Conservation (phyloP, 2,888 invertebrate species). For the Chalcosyrphus nemorum region DNA sequence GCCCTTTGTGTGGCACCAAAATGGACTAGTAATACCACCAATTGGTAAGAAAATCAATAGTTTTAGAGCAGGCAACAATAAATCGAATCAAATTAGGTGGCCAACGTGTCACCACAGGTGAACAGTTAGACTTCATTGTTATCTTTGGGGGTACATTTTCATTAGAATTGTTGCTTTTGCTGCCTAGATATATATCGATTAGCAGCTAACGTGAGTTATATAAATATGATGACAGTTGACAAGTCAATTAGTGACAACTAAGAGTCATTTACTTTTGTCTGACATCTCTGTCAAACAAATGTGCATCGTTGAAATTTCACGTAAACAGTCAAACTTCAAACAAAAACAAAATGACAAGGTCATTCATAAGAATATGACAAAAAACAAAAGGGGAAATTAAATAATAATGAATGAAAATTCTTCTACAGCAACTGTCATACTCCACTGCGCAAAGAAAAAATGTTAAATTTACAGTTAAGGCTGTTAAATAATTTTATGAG, state of each 20-base stretch:
- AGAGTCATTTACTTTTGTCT: too few species aligned
- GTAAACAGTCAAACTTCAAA: too few species aligned
- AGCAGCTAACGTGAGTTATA: too few species aligned
- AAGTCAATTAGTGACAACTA: too few species aligned
- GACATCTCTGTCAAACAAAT: too few species aligned
- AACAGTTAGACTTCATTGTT: too few species aligned
- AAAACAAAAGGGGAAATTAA: background rate
- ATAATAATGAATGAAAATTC: background rate
- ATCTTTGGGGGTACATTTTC: too few species aligned
- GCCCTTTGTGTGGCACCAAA: background rate
- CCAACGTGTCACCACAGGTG: background rate
- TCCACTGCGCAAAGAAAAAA: background rate
- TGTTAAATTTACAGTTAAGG: background rate
- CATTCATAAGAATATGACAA: background rate
- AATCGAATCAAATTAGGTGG: constrained; percentile 1
- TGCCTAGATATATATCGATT: too few species aligned
- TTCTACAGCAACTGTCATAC: background rate
- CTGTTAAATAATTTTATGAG: background rate
- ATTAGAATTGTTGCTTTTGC: too few species aligned
- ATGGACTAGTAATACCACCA: background rate
- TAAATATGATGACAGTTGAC: too few species aligned
- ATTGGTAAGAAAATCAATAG: constrained; percentile 41
- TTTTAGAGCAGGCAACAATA: constrained; percentile 4
- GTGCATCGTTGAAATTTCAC: too few species aligned
- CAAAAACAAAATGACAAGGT: background rate